phyloP scores from a whole-genome alignment of 2,113 vertebrate species.

The Motacilla tschutschensis region DNA sequence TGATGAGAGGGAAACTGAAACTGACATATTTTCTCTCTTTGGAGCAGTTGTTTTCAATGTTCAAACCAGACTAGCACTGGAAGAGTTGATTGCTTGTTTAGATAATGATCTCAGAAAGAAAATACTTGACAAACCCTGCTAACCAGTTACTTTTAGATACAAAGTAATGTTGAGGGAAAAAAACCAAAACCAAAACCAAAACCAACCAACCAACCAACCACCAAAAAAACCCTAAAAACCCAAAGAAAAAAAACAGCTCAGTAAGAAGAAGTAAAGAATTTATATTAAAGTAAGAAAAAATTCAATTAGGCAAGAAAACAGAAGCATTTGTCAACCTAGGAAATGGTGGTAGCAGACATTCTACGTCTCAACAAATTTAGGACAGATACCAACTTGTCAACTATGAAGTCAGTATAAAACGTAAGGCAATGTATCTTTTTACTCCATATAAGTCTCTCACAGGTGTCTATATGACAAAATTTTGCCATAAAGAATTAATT shows the following conservation, averaged over 20 bases:
- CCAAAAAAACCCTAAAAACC: neutral
- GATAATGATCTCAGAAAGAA: neutral
- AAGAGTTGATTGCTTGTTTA: neutral
- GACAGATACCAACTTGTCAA: neutral
- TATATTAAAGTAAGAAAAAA: neutral
- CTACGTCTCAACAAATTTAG: neutral
- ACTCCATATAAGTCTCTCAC: neutral
- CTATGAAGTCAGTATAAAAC: neutral
- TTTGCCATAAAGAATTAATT: neutral
- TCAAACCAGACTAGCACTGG: neutral
- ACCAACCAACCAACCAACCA: no score
- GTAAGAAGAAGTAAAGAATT: neutral
- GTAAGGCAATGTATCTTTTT: neutral
- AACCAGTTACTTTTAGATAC: neutral
- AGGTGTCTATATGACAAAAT: neutral
- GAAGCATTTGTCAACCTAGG: neutral
- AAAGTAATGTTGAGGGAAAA: neutral
- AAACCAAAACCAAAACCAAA: neutral
- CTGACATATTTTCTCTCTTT: neutral
- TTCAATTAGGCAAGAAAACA: neutral
- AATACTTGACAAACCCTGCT: accelerated
- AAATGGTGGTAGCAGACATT: neutral
- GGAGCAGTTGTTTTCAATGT: neutral
- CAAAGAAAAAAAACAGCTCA: neutral
- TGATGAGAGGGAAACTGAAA: neutral